Percentiles rank a stretch among this genome's conserved stretches.
These are phyloP conservation scores for Gymnocheta viridis DNA, from an alignment of 2,888 invertebrate genomes.

Conservation along the genomic window DNA sequence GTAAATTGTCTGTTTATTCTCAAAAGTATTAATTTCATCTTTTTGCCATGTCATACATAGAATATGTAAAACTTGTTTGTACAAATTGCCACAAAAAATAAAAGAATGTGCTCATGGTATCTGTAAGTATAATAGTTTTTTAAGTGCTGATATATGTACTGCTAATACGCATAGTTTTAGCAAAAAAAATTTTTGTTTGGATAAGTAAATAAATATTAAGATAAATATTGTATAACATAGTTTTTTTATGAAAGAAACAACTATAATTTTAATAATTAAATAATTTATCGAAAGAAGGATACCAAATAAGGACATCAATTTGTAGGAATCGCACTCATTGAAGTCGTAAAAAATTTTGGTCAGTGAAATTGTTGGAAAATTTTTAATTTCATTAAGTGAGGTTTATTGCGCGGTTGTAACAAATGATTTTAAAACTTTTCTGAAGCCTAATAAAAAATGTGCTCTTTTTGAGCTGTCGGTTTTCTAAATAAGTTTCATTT, in stretches of 20 bases:
- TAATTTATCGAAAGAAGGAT: too few relatives aligned
- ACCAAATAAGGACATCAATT: too few relatives aligned
- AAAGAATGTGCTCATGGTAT: background rate
- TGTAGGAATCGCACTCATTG: too few relatives aligned
- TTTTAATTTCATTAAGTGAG: too few relatives aligned
- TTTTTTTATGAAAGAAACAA: background rate
- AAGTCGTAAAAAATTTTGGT: too few relatives aligned
- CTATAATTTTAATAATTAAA: too few relatives aligned
- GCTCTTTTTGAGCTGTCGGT: too few relatives aligned
- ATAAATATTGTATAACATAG: background rate
- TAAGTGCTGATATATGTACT: constrained; percentile 23
- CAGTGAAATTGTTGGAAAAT: too few relatives aligned
- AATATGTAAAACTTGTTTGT: constrained; percentile 18
- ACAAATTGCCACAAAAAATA: background rate
- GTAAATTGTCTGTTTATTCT: constrained; percentile 58
- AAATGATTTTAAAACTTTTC: too few relatives aligned
- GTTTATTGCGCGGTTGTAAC: too few relatives aligned
- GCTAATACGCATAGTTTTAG: background rate
- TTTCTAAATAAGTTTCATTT: too few relatives aligned
- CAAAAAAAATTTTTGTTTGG: background rate
- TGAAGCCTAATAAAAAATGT: too few relatives aligned
- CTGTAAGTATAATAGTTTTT: background rate
- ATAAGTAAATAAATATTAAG: constrained; percentile 1
- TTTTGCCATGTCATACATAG: constrained; percentile 4
- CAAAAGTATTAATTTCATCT: constrained; percentile 43